These are phyloP conservation scores for Paratilapia polleni DNA, from an alignment of 2,113 vertebrate genomes.

Conservation along the genomic window DNA sequence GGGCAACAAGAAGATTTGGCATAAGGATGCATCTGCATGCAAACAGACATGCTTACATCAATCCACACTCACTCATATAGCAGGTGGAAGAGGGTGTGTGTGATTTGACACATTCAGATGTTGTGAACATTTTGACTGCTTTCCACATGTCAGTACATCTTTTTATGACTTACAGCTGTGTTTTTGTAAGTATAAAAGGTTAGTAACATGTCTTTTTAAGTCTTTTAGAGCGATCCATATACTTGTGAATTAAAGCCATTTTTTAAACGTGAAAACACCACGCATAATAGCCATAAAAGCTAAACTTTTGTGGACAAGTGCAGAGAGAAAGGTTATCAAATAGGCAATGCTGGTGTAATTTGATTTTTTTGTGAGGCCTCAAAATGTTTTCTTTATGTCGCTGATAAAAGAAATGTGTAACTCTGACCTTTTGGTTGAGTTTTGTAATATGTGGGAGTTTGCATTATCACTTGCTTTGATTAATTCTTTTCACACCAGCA, in stretches of 20 bases:
- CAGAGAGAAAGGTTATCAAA: background rate
- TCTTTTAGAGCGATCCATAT: background rate
- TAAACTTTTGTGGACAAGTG: background rate
- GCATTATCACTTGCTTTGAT: constrained; percentile 34
- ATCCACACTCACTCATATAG: background rate
- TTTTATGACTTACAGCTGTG: background rate
- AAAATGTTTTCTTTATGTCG: background rate
- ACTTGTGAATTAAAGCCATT: background rate
- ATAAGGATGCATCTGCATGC: constrained; percentile 49
- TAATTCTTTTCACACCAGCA: constrained; percentile 15
- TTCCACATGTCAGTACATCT: background rate
- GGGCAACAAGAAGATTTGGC: constrained; percentile 64
- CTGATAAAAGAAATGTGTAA: constrained; percentile 46
- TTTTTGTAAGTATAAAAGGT: background rate
- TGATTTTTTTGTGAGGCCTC: background rate
- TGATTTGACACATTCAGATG: background rate
- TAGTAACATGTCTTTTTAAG: background rate
- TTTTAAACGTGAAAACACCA: background rate
- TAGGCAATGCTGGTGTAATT: background rate
- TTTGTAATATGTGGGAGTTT: constrained; percentile 35
- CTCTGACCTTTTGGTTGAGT: constrained; percentile 48
- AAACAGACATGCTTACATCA: constrained; percentile 27
- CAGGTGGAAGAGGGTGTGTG: constrained; percentile 12
- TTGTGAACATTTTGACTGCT: background rate
- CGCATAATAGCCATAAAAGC: background rate